Conservation (phyloP, 2,113 vertebrate genomes). For the Gadus chalcogrammus region DNA sequence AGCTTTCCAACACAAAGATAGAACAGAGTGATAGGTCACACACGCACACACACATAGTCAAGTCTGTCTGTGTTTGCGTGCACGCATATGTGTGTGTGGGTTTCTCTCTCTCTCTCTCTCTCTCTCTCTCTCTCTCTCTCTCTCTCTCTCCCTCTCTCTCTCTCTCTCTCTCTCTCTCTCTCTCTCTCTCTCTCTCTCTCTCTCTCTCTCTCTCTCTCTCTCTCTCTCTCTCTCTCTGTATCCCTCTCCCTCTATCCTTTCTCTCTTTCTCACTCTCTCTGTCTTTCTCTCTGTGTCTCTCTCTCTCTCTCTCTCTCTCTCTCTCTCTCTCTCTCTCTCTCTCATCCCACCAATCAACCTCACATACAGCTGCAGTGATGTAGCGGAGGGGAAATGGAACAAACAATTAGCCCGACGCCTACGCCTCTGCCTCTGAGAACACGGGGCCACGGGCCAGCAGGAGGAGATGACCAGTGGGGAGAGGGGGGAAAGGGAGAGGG, state of each 20-base stretch:
- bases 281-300: no score
- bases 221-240: not conserved
- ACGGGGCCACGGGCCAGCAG: conserved; percentile 38
- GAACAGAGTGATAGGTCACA: not conserved
- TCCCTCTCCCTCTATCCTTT: not conserved
- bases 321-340: no score
- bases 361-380: conserved; percentile 49
- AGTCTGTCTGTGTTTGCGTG: no score
- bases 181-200: no score
- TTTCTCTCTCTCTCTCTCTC: no score
- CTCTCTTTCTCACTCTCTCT: conserved; percentile 1
- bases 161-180: not conserved
- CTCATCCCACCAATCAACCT: conserved; percentile 21
- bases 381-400: conserved; percentile 51
- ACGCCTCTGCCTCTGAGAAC: conserved; percentile 52
- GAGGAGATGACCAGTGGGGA: conserved; percentile 42
- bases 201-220: no score
- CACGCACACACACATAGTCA: conserved; percentile 22
- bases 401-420: conserved; percentile 51
- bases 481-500: not conserved
- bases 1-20: conserved; percentile 12
- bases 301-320: no score
- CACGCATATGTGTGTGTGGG: no score
- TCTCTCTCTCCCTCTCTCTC: not conserved
- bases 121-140: no score